Base-by-base conservation (phyloP, 2,888 invertebrate genomes). In the Meteorus colon region DNA sequence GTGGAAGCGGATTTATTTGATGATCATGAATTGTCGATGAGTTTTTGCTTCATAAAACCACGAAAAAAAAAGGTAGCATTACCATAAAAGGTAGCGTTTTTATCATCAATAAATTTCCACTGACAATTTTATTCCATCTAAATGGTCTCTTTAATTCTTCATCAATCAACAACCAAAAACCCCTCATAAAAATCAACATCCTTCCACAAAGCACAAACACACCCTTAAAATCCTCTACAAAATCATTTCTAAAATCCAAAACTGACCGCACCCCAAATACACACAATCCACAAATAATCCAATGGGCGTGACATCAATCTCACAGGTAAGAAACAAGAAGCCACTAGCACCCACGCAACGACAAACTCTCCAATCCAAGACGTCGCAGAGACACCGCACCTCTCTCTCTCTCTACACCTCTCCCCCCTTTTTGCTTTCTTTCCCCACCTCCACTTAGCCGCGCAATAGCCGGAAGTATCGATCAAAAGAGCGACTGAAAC, bases 301-400 rank as follows among this genome's bases (percentile, higher is more conserved):
- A 48, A 48, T 48, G 48, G 48, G 48, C 48, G 48, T 48, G 48
- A 48, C 48, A 48, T 14, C 24, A 4, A 16, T 48, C 3, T n/a
- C n/a, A n/a, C n/a, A 48, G n/a, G n/a, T n/a, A 48, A 48, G 48
- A 48, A 48, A 48, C n/a, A 48, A 48, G n/a, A 48, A 48, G 48
- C n/a, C 74, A 27, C 29, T 34, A 75, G 77, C 79, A 77, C 77
- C 68, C 76, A 76, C 55, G 67, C 48, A 75, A n/a, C 71, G 71
- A 67, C 34, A 77, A 51, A 63, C 62, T 48, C 77, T 34, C 67
- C 45, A 75, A 55, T 59, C 65, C 37, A 72, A 48, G 48, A 48
- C 48, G 48, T 48, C n/a, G 48, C 41, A 41, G 41, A 8, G 41
- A 41, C 41, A 41, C 41, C 41, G 8, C 24, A 41, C 41, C 41